phyloP scores from a whole-genome alignment of 2,113 vertebrate genomes.

The Apteryx owenii region DNA sequence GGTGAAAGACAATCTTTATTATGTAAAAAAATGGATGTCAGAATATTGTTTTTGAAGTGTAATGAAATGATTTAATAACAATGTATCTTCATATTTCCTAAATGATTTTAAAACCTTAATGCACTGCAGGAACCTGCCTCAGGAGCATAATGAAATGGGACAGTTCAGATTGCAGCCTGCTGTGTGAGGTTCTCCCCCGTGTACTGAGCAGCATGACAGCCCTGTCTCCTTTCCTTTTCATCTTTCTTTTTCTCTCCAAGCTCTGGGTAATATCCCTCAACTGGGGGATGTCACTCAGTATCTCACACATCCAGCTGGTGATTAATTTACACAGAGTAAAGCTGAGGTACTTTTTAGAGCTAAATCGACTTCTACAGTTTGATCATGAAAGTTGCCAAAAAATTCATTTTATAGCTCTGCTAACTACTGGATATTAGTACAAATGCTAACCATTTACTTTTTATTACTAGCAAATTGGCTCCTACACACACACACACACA shows the following conservation, averaged over 20 bases:
- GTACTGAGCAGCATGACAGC: conserved; percentile 31
- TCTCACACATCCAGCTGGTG: conserved; percentile 64
- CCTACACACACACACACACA: background rate
- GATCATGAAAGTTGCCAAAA: background rate
- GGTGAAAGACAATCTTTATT: conserved; percentile 50
- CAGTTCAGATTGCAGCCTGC: conserved; percentile 62
- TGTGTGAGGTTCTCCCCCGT: conserved; percentile 5
- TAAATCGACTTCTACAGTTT: background rate
- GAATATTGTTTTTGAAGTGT: conserved; percentile 56
- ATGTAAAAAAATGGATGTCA: conserved; percentile 7
- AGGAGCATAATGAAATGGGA: conserved; percentile 60
- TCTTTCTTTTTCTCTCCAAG: conserved; percentile 45
- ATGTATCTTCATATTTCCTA: conserved; percentile 63
- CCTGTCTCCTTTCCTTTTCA: conserved; percentile 51
- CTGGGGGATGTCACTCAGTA: conserved; percentile 1
- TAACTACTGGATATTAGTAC: background rate
- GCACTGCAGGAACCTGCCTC: conserved; percentile 38
- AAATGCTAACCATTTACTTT: background rate
- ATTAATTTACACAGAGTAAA: conserved; percentile 40
- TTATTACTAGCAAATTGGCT: background rate
- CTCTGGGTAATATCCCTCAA: conserved; percentile 11
- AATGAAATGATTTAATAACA: conserved; percentile 63
- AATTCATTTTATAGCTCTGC: background rate
- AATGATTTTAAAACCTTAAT: conserved; percentile 60
- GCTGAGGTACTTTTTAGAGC: conserved; percentile 10